Base-by-base conservation (phyloP, 1,140 invertebrate genomes). In the Bicyclus anynana region DNA sequence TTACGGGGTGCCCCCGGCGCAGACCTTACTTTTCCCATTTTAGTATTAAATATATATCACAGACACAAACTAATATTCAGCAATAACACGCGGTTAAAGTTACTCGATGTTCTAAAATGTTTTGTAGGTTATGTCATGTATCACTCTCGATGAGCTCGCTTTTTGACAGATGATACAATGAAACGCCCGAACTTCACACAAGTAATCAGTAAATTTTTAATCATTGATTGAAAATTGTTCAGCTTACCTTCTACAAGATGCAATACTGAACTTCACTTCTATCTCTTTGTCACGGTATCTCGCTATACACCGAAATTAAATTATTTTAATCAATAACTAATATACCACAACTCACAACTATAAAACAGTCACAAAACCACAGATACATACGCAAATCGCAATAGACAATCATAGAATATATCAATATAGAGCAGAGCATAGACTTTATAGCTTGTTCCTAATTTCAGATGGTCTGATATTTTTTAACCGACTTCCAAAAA, bases 1-100 rank as follows among this genome's bases (percentile, higher is more conserved):
- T 93, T 94, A 2, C 94, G 92, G 80, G 94, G 94, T 12, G 92
- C 88, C 52, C 94, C 93, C 64, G 91, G 80, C 2, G 89, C 83
- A 50, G 92, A 93, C 53, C 92, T 90, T 72, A 93, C 91, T 90
- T 95, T 95, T 21, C 92, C 91, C 94, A 95, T 95, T 37, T 10
- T 47, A 6, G 5, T 10, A 33, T 29, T 42, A 5, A 37, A 23
- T 40, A 27, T 40, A 37, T 47, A 49, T 47, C 44, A 14, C 33
- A 50, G 42, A 21, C 44, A 53, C 9, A 12, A 40, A 40, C 13
- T 10, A 4, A 17, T 1, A 7, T 2, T 27, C 26, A 7, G 10
- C 10, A 33, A 33, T 33, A 33, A 33, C 29, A 33, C 29, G 29
- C 29, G 29, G 29, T 12, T 10, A 10, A 33, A n/a, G 1, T 3